These are phyloP conservation scores for Leucania comma DNA, from an alignment of 2,888 invertebrate species.

Conservation along the genomic window DNA sequence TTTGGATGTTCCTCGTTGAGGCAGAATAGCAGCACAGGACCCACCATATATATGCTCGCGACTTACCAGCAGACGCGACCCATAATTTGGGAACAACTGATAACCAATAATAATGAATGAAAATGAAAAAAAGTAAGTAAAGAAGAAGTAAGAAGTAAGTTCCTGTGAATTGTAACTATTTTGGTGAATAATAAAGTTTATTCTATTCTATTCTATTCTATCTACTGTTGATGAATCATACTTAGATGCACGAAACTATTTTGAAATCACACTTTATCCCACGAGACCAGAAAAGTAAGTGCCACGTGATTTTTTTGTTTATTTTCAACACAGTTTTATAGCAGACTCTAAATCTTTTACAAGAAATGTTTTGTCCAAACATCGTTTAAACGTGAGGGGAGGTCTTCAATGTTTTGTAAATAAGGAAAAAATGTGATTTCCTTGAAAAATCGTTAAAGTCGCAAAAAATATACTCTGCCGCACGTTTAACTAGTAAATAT, in stretches of 20 bases:
- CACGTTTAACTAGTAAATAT: slow-evolving; percentile 34
- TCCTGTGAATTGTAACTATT: too few species aligned
- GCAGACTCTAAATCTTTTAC: slow-evolving; percentile 25
- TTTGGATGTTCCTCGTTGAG: too few species aligned
- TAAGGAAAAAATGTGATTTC: slow-evolving; percentile 64
- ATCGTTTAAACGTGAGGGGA: slow-evolving; percentile 34
- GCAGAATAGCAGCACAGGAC: too few species aligned
- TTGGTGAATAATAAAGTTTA: too few species aligned
- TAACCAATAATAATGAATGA: too few species aligned
- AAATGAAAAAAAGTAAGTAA: too few species aligned
- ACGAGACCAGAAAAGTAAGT: background rate
- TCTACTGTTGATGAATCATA: background rate
- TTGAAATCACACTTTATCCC: background rate
- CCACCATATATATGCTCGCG: too few species aligned
- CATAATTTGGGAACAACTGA: too few species aligned
- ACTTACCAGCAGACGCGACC: too few species aligned
- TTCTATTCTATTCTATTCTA: too few species aligned
- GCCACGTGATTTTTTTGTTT: slow-evolving; percentile 27
- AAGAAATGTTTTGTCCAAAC: slow-evolving; percentile 37
- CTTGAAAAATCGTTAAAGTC: slow-evolving; percentile 53
- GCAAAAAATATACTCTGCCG: slow-evolving; percentile 38
- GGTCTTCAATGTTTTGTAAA: slow-evolving; percentile 63
- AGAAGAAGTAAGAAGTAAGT: too few species aligned
- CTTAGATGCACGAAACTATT: background rate
- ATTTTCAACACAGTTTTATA: slow-evolving; percentile 32